These are phyloP conservation scores for Orthonyx spaldingii DNA, from an alignment of 2,113 vertebrate genomes.

Conservation along the genomic window DNA sequence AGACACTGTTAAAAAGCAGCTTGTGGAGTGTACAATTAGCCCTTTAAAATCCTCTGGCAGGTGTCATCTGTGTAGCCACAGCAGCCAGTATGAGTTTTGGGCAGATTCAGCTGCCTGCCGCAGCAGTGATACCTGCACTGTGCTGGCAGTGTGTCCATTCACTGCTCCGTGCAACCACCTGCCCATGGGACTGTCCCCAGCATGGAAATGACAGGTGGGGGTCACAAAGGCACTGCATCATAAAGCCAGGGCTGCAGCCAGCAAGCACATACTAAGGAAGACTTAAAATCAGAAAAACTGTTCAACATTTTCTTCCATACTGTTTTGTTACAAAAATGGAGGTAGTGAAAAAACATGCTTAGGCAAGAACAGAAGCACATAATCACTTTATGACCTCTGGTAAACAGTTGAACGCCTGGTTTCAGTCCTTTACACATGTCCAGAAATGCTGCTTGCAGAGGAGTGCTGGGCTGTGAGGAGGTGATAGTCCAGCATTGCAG, in stretches of 20 bases:
- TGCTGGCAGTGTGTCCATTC: neutral
- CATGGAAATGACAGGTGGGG: neutral
- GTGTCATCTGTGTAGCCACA: neutral
- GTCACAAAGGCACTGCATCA: neutral
- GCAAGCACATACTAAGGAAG: neutral
- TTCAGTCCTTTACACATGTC: fast-evolving
- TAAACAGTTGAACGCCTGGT: neutral
- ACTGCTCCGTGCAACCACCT: neutral
- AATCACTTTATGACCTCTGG: neutral
- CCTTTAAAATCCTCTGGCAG: neutral
- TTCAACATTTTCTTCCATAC: neutral
- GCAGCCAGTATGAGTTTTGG: neutral
- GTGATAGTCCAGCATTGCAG: neutral
- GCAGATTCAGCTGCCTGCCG: neutral
- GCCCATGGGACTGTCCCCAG: neutral
- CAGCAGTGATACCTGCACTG: neutral
- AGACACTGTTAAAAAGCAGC: neutral
- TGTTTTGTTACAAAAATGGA: neutral
- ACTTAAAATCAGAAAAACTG: neutral
- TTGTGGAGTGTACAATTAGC: neutral
- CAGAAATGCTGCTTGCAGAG: neutral
- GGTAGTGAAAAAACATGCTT: fast-evolving
- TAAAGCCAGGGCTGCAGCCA: neutral
- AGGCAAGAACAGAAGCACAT: neutral
- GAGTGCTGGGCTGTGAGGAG: neutral